A percentile compares a stretch with the other conserved stretches of the same genome.
Evolutionary conservation across 2,797 vertebrate species (phyloP).

Genomic region (Agapornis canus): DNA sequence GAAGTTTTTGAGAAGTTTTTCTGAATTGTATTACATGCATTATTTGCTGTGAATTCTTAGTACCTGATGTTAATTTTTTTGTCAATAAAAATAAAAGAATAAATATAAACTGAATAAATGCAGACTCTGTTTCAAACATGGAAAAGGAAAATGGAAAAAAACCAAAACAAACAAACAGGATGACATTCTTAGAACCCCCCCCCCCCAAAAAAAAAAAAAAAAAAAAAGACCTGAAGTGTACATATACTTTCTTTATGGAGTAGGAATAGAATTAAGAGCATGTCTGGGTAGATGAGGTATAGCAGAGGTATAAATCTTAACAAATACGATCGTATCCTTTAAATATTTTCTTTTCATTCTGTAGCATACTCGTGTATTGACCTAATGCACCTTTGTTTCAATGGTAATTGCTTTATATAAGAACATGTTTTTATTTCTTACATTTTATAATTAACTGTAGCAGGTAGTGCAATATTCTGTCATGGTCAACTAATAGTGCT

Average conservation of each 20-base stretch:
- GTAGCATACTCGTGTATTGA: background rate
- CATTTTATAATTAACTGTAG: background rate
- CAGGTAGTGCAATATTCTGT: background rate
- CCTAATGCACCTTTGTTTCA: background rate
- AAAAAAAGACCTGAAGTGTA: background rate
- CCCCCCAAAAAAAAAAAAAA: too few relatives aligned
- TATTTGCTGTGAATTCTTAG: background rate
- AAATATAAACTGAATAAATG: background rate
- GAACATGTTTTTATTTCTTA: background rate
- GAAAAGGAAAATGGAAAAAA: background rate
- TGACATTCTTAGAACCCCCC: background rate
- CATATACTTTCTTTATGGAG: background rate
- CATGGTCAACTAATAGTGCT: background rate
- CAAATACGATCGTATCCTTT: background rate
- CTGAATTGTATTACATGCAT: background rate
- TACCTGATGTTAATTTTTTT: background rate
- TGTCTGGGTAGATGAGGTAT: background rate
- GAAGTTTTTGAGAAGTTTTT: background rate
- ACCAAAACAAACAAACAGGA: rapidly evolving
- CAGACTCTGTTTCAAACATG: background rate
- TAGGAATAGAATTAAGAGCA: background rate
- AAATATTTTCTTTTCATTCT: background rate
- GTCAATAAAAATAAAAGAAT: background rate
- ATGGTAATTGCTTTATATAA: background rate
- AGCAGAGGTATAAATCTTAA: background rate